Percentiles rank a stretch among this genome's conserved stretches.
Evolutionary conservation across 2,888 invertebrate genomes (phyloP).

Genomic region (Phragmatobia fuliginosa): DNA sequence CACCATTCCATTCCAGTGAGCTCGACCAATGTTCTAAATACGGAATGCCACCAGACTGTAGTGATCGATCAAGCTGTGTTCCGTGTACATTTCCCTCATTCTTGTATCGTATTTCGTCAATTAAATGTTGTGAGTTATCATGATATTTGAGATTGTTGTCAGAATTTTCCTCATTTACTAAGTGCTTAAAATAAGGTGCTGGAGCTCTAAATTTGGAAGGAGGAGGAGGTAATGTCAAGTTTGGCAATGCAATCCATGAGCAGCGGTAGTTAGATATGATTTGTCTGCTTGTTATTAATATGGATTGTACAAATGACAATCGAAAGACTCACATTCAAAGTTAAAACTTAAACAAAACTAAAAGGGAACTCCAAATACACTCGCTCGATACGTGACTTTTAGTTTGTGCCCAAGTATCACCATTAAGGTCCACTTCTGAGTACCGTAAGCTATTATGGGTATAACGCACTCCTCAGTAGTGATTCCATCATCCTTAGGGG

Average conservation of each 20-base stretch:
- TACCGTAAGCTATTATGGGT: not conserved
- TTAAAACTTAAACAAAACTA: too few relatives aligned
- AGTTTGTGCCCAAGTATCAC: not conserved
- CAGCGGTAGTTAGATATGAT: too few relatives aligned
- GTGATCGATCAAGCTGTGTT: constrained; percentile 6
- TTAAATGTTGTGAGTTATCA: not conserved
- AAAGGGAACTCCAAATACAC: not conserved
- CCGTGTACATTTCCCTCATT: constrained; percentile 10
- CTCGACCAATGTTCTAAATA: constrained; percentile 39
- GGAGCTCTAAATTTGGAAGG: too few relatives aligned
- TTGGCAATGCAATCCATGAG: too few relatives aligned
- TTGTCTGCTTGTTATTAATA: too few relatives aligned
- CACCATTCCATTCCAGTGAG: constrained; percentile 47
- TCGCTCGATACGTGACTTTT: not conserved
- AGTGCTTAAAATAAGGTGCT: too few relatives aligned
- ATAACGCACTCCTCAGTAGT: not conserved
- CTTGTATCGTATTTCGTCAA: not conserved
- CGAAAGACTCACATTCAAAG: too few relatives aligned
- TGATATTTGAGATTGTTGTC: not conserved
- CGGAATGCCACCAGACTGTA: constrained; percentile 26
- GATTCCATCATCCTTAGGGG: not conserved
- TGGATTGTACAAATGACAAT: too few relatives aligned
- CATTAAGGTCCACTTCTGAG: not conserved
- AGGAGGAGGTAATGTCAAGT: too few relatives aligned
- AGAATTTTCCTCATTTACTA: not conserved